phyloP scores from a whole-genome alignment of 2,888 invertebrate species.

The Eristalis pertinax region DNA sequence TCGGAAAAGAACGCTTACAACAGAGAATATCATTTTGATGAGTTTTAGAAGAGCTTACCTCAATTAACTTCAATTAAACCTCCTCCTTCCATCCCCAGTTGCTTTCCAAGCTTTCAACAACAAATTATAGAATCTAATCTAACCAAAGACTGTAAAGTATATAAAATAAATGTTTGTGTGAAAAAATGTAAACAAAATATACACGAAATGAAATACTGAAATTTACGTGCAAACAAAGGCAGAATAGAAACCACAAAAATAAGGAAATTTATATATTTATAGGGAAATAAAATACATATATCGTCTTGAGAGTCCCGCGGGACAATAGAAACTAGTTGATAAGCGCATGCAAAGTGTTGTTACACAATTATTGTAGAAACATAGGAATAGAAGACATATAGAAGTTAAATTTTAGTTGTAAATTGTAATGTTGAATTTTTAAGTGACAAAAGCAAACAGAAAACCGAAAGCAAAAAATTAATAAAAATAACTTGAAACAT shows the following conservation, averaged over 20 bases:
- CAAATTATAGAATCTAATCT: constrained; percentile 42
- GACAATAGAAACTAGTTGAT: not conserved
- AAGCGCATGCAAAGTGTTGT: constrained; percentile 11
- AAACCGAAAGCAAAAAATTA: too few species aligned
- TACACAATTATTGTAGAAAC: constrained; percentile 50
- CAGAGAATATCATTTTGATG: not conserved
- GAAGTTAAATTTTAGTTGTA: constrained; percentile 23
- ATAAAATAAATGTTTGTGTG: constrained; percentile 1
- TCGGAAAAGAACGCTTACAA: not conserved
- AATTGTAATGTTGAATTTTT: constrained; percentile 31
- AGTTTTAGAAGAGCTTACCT: not conserved
- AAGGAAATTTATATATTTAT: constrained; percentile 71
- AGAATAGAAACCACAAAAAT: constrained; percentile 10
- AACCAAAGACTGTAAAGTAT: constrained; percentile 64
- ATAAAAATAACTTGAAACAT: constrained; percentile 60
- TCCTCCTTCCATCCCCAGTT: not conserved
- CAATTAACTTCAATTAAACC: not conserved
- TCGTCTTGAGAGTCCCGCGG: not conserved
- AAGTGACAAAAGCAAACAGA: not conserved
- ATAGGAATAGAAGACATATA: not conserved
- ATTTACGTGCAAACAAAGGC: not conserved
- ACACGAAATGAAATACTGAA: constrained; percentile 26
- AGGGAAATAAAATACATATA: constrained; percentile 42
- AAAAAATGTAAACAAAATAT: constrained; percentile 37
- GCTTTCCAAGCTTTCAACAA: constrained; percentile 22